A percentile compares a stretch with the other conserved stretches of the same genome.
phyloP scores from a whole-genome alignment of 2,113 vertebrate species.

The Ellobius talpinus region DNA sequence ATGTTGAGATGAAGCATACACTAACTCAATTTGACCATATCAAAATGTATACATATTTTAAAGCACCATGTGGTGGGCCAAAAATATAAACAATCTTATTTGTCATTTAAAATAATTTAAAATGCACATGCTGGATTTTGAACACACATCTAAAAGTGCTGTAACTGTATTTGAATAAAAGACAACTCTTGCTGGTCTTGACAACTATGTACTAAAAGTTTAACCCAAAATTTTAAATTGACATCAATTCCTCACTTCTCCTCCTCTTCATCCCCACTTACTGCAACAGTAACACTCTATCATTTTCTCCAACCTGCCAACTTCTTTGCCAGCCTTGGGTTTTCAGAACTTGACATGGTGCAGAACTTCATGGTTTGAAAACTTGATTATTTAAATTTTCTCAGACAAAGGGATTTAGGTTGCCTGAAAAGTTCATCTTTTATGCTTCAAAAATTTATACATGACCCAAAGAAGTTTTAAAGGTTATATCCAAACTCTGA shows the following conservation, averaged over 20 bases:
- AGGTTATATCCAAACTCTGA: conserved; percentile 45
- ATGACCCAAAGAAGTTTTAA: conserved; percentile 42
- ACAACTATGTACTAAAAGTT: conserved; percentile 26
- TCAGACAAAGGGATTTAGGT: conserved; percentile 64
- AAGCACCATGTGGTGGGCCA: neutral
- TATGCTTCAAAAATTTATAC: conserved; percentile 41
- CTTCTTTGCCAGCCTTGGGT: conserved; percentile 28
- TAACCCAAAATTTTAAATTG: conserved; percentile 51
- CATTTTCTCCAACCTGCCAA: conserved; percentile 6
- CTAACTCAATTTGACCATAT: neutral
- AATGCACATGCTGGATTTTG: neutral
- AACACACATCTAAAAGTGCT: neutral
- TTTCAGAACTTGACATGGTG: conserved; percentile 51
- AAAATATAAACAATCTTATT: neutral
- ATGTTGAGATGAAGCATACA: neutral
- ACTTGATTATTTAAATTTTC: conserved; percentile 53
- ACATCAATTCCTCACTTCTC: neutral
- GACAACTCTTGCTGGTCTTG: neutral
- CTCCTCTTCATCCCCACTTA: neutral
- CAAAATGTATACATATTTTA: neutral
- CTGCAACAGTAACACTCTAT: conserved; percentile 6
- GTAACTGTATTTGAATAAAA: neutral
- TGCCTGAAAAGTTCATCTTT: conserved; percentile 45
- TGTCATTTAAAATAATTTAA: neutral
- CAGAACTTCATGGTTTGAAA: conserved; percentile 56